phyloP scores from a whole-genome alignment of 2,797 vertebrate genomes.

The Anolis apletophallus region DNA sequence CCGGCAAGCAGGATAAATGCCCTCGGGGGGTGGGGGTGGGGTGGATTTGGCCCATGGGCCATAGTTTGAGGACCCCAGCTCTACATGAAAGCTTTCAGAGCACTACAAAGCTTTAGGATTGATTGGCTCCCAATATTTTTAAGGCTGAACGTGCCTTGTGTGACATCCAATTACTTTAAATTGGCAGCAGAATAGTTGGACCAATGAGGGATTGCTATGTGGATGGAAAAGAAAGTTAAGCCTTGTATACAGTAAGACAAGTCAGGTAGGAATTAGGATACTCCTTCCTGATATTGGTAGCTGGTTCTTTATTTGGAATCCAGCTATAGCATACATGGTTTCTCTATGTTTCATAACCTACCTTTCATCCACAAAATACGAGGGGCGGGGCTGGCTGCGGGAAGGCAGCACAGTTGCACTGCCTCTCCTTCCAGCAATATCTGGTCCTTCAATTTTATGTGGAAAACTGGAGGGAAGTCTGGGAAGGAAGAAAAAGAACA shows the following conservation, averaged over 20 bases:
- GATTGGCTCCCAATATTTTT: not conserved
- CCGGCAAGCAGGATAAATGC: no score
- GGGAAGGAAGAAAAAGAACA: conserved; percentile 40
- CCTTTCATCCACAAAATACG: conserved; percentile 94
- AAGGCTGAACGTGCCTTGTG: not conserved
- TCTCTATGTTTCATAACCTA: conserved; percentile 54
- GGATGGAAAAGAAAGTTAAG: not conserved
- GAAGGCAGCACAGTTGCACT: conserved; percentile 94
- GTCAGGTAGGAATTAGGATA: not conserved
- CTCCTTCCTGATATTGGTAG: not conserved
- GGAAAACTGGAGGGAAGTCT: conserved; percentile 97
- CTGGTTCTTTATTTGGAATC: not conserved
- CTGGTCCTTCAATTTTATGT: conserved; percentile 97
- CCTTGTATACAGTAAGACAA: not conserved
- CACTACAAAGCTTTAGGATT: not conserved
- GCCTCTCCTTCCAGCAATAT: conserved; percentile 95
- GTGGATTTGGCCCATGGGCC: no score
- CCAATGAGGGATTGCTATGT: not conserved
- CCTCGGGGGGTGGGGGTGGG: no score
- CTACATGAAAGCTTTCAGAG: not conserved
- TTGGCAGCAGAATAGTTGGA: not conserved
- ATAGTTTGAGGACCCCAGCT: no score
- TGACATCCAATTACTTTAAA: not conserved
- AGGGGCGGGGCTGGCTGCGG: conserved; percentile 93
- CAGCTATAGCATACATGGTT: no score